These are phyloP conservation scores for Cephus cinctus DNA, from an alignment of 1,140 invertebrate species.

Conservation along the genomic window DNA sequence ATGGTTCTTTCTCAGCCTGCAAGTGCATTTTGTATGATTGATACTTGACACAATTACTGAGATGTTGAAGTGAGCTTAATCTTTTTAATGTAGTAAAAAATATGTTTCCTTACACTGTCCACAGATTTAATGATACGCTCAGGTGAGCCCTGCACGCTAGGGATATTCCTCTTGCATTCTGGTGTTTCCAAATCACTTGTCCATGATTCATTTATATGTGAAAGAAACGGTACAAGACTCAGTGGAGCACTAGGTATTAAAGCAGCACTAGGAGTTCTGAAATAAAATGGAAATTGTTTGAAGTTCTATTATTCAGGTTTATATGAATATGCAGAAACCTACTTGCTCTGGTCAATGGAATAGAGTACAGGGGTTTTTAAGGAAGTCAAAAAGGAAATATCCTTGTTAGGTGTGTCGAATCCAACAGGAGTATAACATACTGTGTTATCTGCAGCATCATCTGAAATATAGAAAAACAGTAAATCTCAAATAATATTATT, in stretches of 20 bases:
- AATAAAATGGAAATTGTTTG: constrained; percentile 5
- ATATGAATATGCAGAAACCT: constrained; percentile 2
- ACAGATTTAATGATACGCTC: no score
- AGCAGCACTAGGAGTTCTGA: constrained; percentile 28
- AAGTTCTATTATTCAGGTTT: not conserved
- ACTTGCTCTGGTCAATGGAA: constrained; percentile 15
- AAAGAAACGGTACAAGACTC: constrained; percentile 38
- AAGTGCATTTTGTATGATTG: no score
- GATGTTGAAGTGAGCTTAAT: no score
- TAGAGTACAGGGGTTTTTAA: constrained; percentile 19
- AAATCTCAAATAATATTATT: no score
- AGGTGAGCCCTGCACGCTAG: no score
- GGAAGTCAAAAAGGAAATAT: constrained; percentile 15
- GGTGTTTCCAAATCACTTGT: constrained; percentile 46
- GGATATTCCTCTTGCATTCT: no score
- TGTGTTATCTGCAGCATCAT: constrained; percentile 20
- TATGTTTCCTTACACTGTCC: no score
- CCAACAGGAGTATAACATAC: not conserved
- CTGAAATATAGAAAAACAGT: constrained; percentile 18
- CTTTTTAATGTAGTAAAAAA: no score
- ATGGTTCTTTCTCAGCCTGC: no score
- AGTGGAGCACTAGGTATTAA: constrained; percentile 35
- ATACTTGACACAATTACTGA: no score
- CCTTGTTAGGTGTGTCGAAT: not conserved
- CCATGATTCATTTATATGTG: constrained; percentile 38